Base-by-base conservation (phyloP, 2,888 invertebrate species). In the Agriotes lineatus region DNA sequence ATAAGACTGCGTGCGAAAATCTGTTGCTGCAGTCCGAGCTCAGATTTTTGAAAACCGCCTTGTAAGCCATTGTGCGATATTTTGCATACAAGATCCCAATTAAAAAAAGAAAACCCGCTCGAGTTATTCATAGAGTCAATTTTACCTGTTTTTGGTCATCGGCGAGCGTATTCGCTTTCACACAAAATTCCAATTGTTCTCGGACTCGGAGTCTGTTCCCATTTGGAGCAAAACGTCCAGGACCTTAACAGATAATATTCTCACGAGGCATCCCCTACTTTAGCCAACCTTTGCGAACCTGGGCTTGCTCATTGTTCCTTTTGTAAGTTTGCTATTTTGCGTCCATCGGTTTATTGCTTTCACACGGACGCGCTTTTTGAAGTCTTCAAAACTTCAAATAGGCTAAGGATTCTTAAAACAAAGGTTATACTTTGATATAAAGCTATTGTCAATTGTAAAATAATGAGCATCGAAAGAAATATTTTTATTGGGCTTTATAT, bases 181-280 rank as follows among this genome's bases (percentile, higher is more conserved):
- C 57, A 58, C 57, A 58, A 42, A 7, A 20, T 12, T 14, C 35
- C 59, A 59, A 59, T 59, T 59, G 59, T 45, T 45, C 59, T 59
- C 59, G 14, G 20, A 18, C 45, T 59, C 59, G 25, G 33, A 59
- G 30, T 57, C 25, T 45, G 44, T 37, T 65, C 65, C 65, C 65
- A 37, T 48, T 58, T 19, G 58, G 59, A 30, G 25, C 57, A 52
- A 22, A 45, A 20, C 39, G 45, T 50, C 50, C 63, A 58, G 57
- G 58, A 58, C 57, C 48, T 48, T 33, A 58, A 37, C 58, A 65
- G 65, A 45, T 65, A 65, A 58, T 45, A 57, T 65, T 65, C 65
- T 65, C 65, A 65, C 65, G 65, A 22, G 37, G 14, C 50, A 37
- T 65, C 58, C 65, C 65, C 58, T 45, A 44, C n/a, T 44, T 59